phyloP scores from a whole-genome alignment of 1,140 invertebrate genomes.

The Caenorhabditis tropicalis region DNA sequence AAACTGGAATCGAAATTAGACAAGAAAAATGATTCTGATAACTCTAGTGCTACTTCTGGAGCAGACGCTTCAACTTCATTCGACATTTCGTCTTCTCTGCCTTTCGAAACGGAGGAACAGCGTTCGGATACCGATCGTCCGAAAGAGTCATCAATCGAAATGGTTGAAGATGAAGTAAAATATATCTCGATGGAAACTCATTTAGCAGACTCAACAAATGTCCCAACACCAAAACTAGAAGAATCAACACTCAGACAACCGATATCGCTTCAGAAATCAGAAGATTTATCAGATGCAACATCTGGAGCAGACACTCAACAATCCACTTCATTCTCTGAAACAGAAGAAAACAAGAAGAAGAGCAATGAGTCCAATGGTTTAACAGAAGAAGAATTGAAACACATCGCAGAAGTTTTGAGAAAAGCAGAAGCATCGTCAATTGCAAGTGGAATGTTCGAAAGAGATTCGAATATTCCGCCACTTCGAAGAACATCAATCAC shows the following conservation, averaged over 20 bases:
- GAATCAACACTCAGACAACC: neutral
- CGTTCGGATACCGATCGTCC: slow-evolving; percentile 1
- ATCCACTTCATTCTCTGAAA: neutral
- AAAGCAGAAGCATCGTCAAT: slow-evolving; percentile 23
- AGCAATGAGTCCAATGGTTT: neutral
- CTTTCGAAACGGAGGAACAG: neutral
- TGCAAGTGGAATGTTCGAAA: slow-evolving; percentile 23
- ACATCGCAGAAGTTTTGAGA: slow-evolving; percentile 41
- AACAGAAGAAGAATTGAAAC: slow-evolving; percentile 45
- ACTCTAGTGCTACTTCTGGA: slow-evolving; percentile 25
- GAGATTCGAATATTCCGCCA: slow-evolving; percentile 9
- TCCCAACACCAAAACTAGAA: neutral
- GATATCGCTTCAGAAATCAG: neutral
- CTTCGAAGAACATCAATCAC: slow-evolving; percentile 26
- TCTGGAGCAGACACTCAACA: neutral
- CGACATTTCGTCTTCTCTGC: neutral
- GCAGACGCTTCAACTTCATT: slow-evolving; percentile 29
- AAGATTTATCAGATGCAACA: neutral
- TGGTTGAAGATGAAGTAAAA: neutral
- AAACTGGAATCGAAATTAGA: neutral
- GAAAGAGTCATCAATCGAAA: slow-evolving; percentile 45
- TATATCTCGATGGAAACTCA: neutral
- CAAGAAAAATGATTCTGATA: neutral
- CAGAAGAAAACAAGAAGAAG: neutral
- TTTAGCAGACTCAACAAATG: neutral